phyloP scores from a whole-genome alignment of 2,113 vertebrate species.

The Mirounga angustirostris region DNA sequence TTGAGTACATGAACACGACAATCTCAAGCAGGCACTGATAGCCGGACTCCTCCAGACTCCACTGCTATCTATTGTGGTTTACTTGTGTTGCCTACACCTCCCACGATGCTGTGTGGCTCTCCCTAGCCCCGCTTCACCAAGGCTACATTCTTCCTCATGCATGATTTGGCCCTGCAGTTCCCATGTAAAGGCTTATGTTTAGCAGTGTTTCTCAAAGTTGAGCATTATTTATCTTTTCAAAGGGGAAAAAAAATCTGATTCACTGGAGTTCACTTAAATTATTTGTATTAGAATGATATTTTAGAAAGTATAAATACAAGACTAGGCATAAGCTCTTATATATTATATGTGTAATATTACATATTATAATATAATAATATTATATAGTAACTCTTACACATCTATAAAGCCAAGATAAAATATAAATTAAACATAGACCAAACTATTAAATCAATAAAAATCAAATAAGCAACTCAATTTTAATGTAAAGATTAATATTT shows the following conservation, averaged over 20 bases:
- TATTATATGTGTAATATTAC: neutral
- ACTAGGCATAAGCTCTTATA: neutral
- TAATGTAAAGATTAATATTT: constrained; percentile 10
- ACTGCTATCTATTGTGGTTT: neutral
- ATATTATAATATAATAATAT: neutral
- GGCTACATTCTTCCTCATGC: neutral
- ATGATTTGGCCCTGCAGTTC: neutral
- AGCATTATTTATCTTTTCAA: constrained; percentile 31
- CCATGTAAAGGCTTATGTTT: neutral
- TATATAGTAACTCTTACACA: neutral
- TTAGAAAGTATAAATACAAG: neutral
- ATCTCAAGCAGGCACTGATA: neutral
- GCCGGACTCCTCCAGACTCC: neutral
- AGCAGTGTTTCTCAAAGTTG: constrained; percentile 22
- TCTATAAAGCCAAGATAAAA: constrained; percentile 32
- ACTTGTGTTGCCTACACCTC: neutral
- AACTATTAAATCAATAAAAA: constrained; percentile 33
- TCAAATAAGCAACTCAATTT: constrained; percentile 12
- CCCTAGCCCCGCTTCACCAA: neutral
- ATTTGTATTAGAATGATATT: constrained; percentile 27
- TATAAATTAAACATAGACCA: constrained; percentile 12
- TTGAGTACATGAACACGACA: neutral
- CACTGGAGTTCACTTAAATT: neutral
- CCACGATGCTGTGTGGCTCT: neutral
- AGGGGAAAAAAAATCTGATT: neutral